Evolutionary conservation across 1,140 invertebrate species (phyloP).

Genomic region (Oreohelix idahoensis): DNA sequence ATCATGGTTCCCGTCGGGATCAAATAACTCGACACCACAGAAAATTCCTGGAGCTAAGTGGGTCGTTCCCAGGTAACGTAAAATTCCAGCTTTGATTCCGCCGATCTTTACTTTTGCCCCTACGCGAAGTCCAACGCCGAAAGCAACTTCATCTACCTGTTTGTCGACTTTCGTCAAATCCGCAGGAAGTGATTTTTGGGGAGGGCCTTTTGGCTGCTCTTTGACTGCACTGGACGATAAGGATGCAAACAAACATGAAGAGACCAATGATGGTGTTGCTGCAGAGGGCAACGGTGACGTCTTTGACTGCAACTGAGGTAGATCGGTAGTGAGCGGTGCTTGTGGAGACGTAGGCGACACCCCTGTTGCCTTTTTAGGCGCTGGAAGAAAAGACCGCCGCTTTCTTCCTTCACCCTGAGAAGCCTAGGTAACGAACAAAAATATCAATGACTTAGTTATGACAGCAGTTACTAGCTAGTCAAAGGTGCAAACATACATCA

Average conservation of each 20-base stretch:
- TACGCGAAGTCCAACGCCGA: conserved; percentile 30
- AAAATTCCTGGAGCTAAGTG: conserved; percentile 68
- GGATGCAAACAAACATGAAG: not conserved
- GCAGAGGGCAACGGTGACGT: not conserved
- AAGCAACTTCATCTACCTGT: conserved; percentile 9
- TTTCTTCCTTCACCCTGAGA: conserved; percentile 49
- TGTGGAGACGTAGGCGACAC: conserved; percentile 19
- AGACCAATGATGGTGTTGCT: not conserved
- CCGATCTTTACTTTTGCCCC: conserved; percentile 60
- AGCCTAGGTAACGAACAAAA: no score
- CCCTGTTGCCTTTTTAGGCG: conserved; percentile 34
- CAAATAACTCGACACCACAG: conserved; percentile 70
- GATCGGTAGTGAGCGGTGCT: conserved; percentile 4
- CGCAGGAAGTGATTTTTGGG: not conserved
- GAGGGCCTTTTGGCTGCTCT: not conserved
- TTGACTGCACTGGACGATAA: not conserved
- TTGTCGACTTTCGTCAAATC: not conserved
- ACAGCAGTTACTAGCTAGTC: no score
- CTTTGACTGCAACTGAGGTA: conserved; percentile 6
- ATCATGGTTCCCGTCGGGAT: conserved; percentile 70
- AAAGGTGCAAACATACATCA: no score
- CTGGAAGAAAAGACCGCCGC: conserved; percentile 57
- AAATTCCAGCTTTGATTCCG: conserved; percentile 61
- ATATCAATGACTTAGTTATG: no score
- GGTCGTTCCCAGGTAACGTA: conserved; percentile 63